Conservation (phyloP, 30 jellyfish, hydroid and myxozoan genomes). For the Nemopilema nomurai region DNA sequence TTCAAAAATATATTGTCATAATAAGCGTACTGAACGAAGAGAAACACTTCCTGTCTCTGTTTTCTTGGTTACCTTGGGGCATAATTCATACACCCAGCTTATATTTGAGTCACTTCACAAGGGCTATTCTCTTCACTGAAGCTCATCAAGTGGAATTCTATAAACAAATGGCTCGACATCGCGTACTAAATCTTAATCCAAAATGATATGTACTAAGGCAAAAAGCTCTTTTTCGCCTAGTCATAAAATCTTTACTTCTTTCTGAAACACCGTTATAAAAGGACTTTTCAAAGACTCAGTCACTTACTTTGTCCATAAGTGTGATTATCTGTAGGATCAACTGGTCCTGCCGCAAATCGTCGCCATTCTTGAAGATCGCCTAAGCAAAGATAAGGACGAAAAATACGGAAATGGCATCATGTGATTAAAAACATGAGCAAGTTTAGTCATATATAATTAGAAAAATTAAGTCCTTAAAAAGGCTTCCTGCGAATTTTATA, state of each 20-base stretch:
- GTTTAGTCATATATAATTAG: neutral
- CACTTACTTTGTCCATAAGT: slow-evolving; percentile 82
- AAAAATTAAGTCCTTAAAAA: neutral
- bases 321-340: slow-evolving; percentile 88
- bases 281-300: neutral
- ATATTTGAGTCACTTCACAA: too few relatives aligned
- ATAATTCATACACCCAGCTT: too few relatives aligned
- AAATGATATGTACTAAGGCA: neutral
- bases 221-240: neutral
- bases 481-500: neutral
- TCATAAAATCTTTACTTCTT: neutral
- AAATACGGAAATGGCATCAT: neutral
- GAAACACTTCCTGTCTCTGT: too few relatives aligned
- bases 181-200: neutral
- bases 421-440: neutral
- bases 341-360: slow-evolving; percentile 98
- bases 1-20: too few relatives aligned
- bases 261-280: neutral
- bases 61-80: too few relatives aligned
- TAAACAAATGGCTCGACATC: neutral
- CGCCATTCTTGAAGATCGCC: slow-evolving; percentile 99
- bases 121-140: neutral
- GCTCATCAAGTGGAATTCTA: neutral
- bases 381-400: neutral
- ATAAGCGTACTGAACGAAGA: too few relatives aligned